Base-by-base conservation (phyloP, 2,888 invertebrate genomes). In the Caenorhabditis macrosperma region DNA sequence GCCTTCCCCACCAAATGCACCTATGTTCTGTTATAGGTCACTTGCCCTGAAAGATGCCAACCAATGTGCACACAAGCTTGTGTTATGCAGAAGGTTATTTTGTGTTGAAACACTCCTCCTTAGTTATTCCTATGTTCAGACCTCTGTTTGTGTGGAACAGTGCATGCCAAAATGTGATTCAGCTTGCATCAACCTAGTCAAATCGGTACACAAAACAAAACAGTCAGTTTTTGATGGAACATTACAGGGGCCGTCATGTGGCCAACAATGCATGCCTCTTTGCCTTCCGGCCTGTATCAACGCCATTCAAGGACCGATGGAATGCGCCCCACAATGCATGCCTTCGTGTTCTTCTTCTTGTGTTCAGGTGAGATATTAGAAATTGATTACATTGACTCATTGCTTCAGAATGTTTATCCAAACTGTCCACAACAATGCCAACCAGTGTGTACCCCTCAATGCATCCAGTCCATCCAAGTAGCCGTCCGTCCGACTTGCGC, bases 21-120 rank as follows among this genome's bases (percentile, higher is more conserved):
- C 24, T 75, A 50, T 26, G 4, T 61, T 46, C n/a, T 48, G 17
- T 57, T 59, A 7, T 63, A 63, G 64, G 60, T 66, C 26, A 80
- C 81, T 24, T 84, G 84, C 59, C 84, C 84, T 7, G 82, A 82
- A 24, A 35, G 72, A 22, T 84, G 84, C 41, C 82, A 82, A 67
- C 84, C 84, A 68, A 82, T 84, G 82, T 84, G 84, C 75, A 84
- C 84, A 2, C 66, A 81, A 59, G 79, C 79, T 33, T 84, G 84
- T 71, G 84, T 84, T 48, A 81, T 80, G 79, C 64, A 64, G 4
- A 74, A 77, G 77, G 74, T 76, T 46, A 48, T 44, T 6, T 57
- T 50, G 24, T 41, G n/a, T 22, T 48, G 55, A 46, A n/a, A 7
- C n/a, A 33, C 28, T 46, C 7, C 7, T n/a, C n/a, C n/a, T 59